Percentiles rank a stretch among this genome's conserved stretches.
Evolutionary conservation across 2,888 invertebrate species (phyloP).

Genomic region (Eilema depressum): DNA sequence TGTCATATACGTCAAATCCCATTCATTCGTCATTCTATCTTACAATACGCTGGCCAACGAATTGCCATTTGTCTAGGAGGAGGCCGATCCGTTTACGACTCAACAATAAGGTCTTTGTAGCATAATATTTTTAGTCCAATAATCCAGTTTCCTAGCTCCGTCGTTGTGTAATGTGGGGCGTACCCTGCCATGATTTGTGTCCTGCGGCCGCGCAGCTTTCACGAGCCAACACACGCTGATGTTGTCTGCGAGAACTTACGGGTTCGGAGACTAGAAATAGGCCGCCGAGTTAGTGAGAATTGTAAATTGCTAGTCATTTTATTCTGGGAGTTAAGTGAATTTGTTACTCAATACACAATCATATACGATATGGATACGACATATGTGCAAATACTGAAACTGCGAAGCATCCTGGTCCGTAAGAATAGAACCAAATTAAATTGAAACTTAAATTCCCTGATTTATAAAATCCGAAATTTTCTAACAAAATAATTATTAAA

Average conservation of each 20-base stretch:
- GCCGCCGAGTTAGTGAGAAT: conserved; percentile 39
- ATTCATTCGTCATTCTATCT: too few species aligned
- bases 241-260: conserved; percentile 47
- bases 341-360: neutral
- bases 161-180: conserved; percentile 49
- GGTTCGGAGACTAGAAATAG: conserved; percentile 29
- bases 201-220: conserved; percentile 46
- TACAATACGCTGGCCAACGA: too few species aligned
- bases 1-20: too few species aligned
- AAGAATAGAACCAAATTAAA: too few species aligned
- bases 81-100: neutral
- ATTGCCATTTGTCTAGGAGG: too few species aligned
- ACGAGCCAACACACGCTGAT: conserved; percentile 43
- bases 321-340: neutral
- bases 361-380: too few species aligned
- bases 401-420: too few species aligned
- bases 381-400: too few species aligned
- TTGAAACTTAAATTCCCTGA: too few species aligned
- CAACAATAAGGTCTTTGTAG: neutral
- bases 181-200: conserved; percentile 56
- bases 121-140: conserved; percentile 24
- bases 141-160: conserved; percentile 37
- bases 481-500: too few species aligned
- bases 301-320: conserved; percentile 32
- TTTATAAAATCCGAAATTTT: too few species aligned